Conservation (phyloP, 1,140 invertebrate genomes). For the Ips typographus region DNA sequence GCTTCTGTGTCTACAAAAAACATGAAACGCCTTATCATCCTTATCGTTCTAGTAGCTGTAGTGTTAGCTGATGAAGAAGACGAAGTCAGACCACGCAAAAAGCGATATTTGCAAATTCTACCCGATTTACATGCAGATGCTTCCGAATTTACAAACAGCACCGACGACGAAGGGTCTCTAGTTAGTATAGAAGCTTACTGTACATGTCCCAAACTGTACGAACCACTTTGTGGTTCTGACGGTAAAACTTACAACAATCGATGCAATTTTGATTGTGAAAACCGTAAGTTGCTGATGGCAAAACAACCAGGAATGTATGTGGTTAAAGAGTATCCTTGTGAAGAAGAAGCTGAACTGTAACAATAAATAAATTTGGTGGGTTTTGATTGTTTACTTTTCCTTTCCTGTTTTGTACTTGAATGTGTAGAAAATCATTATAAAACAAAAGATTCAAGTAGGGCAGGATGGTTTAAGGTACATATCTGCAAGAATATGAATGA, state of each 20-base stretch:
- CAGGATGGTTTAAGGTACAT: too few relatives aligned
- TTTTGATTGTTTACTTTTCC: too few relatives aligned
- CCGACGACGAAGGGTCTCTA: neutral
- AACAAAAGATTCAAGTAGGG: too few relatives aligned
- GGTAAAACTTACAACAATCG: conserved; percentile 48
- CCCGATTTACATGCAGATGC: neutral
- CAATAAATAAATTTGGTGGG: too few relatives aligned
- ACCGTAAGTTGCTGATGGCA: conserved; percentile 9
- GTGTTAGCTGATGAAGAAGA: neutral
- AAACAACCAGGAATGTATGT: conserved; percentile 8
- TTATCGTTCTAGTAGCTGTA: neutral
- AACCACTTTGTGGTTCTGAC: conserved; percentile 51
- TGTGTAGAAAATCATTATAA: too few relatives aligned
- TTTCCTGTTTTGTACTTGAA: too few relatives aligned
- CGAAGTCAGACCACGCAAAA: neutral
- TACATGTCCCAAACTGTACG: conserved; percentile 49
- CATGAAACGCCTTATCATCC: neutral
- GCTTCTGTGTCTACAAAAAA: neutral
- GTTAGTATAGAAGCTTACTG: conserved; percentile 37
- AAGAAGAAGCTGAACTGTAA: conserved; percentile 20
- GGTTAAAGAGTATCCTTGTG: conserved; percentile 21
- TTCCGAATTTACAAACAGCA: neutral
- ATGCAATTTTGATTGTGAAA: conserved; percentile 51
- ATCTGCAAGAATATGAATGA: too few relatives aligned
- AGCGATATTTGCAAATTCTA: neutral